Percentiles rank a stretch among this genome's conserved stretches.
Conservation (phyloP, 2,797 vertebrate genomes). For the Sciurus carolinensis region DNA sequence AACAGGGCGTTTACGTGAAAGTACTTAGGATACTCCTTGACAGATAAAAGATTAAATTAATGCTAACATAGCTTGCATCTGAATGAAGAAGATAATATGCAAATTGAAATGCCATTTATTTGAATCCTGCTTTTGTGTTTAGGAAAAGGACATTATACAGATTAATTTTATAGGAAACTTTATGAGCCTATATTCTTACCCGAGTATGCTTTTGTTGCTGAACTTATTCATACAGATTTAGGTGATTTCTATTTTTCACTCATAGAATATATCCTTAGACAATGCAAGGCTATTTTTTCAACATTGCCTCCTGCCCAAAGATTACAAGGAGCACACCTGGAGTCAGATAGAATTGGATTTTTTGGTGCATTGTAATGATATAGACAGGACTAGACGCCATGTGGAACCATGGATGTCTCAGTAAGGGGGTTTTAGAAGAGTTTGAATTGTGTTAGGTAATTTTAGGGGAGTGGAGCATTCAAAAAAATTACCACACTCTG, state of each 20-base stretch:
- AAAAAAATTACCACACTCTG: neutral
- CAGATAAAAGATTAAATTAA: constrained; percentile 66
- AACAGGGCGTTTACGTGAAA: constrained; percentile 52
- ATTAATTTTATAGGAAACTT: constrained; percentile 53
- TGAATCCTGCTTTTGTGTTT: constrained; percentile 11
- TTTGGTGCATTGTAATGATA: neutral
- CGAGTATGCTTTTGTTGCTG: neutral
- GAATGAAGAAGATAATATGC: constrained; percentile 60
- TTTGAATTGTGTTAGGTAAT: neutral
- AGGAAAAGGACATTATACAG: neutral
- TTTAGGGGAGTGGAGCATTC: neutral
- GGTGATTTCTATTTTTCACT: constrained; percentile 19
- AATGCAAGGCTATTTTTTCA: neutral
- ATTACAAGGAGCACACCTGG: neutral
- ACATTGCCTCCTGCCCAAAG: neutral
- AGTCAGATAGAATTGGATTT: neutral
- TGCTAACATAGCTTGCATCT: constrained; percentile 67
- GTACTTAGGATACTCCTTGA: neutral
- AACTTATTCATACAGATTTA: neutral
- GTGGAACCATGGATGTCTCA: neutral
- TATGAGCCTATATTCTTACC: neutral
- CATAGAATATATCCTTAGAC: neutral
- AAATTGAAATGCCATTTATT: constrained; percentile 51
- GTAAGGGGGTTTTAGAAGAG: neutral
- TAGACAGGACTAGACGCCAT: fast-evolving